phyloP scores from a whole-genome alignment of 1,140 invertebrate genomes.

The Pollicipes pollicipes region DNA sequence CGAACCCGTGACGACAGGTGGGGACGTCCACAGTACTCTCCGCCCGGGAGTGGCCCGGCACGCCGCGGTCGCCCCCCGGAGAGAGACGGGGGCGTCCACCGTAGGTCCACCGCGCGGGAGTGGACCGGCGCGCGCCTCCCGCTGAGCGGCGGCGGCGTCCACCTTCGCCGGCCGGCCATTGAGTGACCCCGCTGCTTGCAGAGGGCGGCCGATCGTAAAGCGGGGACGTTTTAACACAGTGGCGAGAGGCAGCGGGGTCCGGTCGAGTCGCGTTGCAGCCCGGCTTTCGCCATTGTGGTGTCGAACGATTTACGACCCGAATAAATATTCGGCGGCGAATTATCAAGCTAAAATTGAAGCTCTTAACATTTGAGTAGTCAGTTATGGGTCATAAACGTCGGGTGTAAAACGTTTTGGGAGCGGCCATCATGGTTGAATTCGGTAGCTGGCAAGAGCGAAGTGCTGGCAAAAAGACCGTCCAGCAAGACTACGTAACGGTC shows the following conservation, averaged over 20 bases:
- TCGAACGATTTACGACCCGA: not conserved
- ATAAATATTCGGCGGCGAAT: not conserved
- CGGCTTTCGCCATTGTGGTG: not conserved
- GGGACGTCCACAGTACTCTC: too few species aligned
- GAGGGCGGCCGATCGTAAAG: not conserved
- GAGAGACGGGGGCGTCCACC: too few species aligned
- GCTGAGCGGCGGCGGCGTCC: too few species aligned
- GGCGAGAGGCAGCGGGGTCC: too few species aligned
- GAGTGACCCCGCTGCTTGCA: not conserved
- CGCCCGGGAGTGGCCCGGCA: too few species aligned
- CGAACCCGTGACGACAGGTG: too few species aligned
- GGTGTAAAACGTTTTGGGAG: not conserved
- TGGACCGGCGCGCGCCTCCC: too few species aligned
- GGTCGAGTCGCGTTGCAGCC: too few species aligned
- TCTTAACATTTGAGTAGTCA: slow-evolving; percentile 2
- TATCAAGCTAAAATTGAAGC: slow-evolving; percentile 1
- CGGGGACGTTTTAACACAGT: not conserved
- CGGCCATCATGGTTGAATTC: not conserved
- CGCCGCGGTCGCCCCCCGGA: too few species aligned
- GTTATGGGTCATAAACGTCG: not conserved
- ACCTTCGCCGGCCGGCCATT: not conserved
- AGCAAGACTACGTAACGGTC: not conserved
- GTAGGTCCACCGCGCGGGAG: too few species aligned
- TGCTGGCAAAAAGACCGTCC: not conserved
- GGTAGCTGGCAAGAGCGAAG: not conserved